Percentiles rank a stretch among this genome's conserved stretches.
Conservation (phyloP, 2,888 invertebrate species). For the Nycteola revayana region DNA sequence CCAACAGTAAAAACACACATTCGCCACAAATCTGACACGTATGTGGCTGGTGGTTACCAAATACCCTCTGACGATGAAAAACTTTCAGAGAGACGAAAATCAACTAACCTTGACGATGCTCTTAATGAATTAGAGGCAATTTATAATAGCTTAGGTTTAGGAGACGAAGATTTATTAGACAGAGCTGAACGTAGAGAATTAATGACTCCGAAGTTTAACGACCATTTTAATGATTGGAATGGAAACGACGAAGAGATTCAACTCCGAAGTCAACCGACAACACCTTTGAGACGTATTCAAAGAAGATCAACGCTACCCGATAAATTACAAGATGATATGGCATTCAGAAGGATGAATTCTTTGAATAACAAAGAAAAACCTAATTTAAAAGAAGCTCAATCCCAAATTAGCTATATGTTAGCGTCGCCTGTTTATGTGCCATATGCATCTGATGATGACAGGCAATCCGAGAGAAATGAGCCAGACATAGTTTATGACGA, state of each 20-base stretch:
- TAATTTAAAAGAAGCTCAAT: slow-evolving; percentile 60
- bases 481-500: slow-evolving; percentile 93
- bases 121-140: slow-evolving; percentile 95
- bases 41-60: slow-evolving; percentile 57
- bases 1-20: slow-evolving; percentile 67
- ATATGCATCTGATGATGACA: slow-evolving; percentile 72
- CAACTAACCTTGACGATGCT: slow-evolving; percentile 92
- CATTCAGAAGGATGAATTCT: slow-evolving; percentile 86
- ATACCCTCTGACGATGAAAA: slow-evolving; percentile 74
- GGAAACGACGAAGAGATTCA: slow-evolving; percentile 74
- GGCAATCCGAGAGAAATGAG: slow-evolving; percentile 84
- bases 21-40: slow-evolving; percentile 74
- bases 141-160: slow-evolving; percentile 92
- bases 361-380: slow-evolving; percentile 79
- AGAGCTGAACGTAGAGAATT: slow-evolving; percentile 89
- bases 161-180: slow-evolving; percentile 91
- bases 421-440: slow-evolving; percentile 85
- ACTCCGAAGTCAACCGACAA: slow-evolving; percentile 70
- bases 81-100: slow-evolving; percentile 82
- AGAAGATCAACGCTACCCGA: slow-evolving; percentile 83
- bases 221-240: slow-evolving; percentile 76
- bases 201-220: slow-evolving; percentile 78
- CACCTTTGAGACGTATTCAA: slow-evolving; percentile 63
- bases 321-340: slow-evolving; percentile 90
- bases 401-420: slow-evolving; percentile 85